Percentiles rank a stretch among this genome's conserved stretches.
These are phyloP conservation scores for Drosophila prostipennis DNA, from an alignment of 2,888 invertebrate genomes.

Conservation along the genomic window DNA sequence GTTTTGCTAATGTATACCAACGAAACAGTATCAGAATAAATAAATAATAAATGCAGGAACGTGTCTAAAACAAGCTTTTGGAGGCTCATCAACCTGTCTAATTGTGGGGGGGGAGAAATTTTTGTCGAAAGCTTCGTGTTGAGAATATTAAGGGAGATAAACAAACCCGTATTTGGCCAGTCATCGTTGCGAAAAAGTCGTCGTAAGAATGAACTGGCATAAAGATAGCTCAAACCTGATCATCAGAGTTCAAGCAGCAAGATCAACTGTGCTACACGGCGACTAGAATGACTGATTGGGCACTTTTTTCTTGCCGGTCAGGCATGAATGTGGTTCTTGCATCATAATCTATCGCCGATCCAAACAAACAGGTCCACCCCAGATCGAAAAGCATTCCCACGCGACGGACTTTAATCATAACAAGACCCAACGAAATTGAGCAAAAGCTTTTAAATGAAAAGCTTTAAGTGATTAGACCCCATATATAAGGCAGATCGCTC, in stretches of 20 bases:
- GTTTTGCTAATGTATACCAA: too few relatives aligned
- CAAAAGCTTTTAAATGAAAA: conserved; percentile 25
- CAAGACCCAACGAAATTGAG: conserved; percentile 18
- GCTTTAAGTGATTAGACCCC: neutral
- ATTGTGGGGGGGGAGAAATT: neutral
- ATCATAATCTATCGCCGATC: neutral
- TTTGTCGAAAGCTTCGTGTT: neutral
- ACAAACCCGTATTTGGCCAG: conserved; percentile 4
- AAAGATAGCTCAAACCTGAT: conserved; percentile 2
- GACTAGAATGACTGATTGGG: neutral
- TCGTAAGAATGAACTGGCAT: conserved; percentile 12
- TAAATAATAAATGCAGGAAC: conserved; percentile 1
- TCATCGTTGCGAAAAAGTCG: neutral
- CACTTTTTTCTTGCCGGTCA: neutral
- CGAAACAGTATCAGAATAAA: neutral
- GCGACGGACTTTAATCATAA: neutral
- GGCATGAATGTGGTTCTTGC: neutral
- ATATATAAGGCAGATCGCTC: conserved; percentile 18
- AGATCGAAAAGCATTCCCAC: conserved; percentile 1
- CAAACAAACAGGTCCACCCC: conserved; percentile 27
- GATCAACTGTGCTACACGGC: neutral
- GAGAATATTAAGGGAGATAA: conserved; percentile 4
- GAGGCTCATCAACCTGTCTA: neutral
- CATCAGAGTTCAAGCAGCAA: neutral
- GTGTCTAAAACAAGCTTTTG: conserved; percentile 1